phyloP scores from a whole-genome alignment of 64 coral and sea anemone genomes.

The Dendrophyllia cribrosa region DNA sequence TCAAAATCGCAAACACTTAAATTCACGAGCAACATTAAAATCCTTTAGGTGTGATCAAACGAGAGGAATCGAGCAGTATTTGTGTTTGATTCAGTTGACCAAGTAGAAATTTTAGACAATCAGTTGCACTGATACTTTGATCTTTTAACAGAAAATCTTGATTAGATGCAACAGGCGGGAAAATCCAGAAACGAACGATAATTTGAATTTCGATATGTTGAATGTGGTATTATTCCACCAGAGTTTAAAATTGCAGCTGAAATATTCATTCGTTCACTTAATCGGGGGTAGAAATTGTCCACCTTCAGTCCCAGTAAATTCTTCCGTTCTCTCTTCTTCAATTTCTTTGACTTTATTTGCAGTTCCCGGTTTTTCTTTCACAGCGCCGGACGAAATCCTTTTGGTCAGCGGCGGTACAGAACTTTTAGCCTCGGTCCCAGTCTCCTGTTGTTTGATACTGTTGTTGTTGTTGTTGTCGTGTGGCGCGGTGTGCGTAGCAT shows the following conservation, averaged over 20 bases:
- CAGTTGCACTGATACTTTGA: no score
- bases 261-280: slow-evolving; percentile 5
- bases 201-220: neutral
- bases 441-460: neutral
- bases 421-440: neutral
- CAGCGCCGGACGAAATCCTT: slow-evolving; percentile 26
- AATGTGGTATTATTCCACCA: neutral
- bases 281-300: slow-evolving; percentile 66
- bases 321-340: slow-evolving; percentile 2
- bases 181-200: no score
- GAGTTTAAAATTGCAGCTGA: neutral
- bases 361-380: slow-evolving; percentile 9
- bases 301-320: slow-evolving; percentile 10
- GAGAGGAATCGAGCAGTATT: no score
- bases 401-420: slow-evolving; percentile 14
- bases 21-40: neutral
- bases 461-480: slow-evolving; percentile 61
- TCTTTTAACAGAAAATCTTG: no score
- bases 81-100: no score
- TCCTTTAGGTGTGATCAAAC: neutral
- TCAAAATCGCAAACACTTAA: neutral
- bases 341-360: slow-evolving; percentile 39
- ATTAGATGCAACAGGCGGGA: no score
- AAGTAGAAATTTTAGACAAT: no score
- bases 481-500: slow-evolving; percentile 10